Evolutionary conservation across 2,797 vertebrate genomes (phyloP).

Genomic region (Synaphobranchus kaupii): DNA sequence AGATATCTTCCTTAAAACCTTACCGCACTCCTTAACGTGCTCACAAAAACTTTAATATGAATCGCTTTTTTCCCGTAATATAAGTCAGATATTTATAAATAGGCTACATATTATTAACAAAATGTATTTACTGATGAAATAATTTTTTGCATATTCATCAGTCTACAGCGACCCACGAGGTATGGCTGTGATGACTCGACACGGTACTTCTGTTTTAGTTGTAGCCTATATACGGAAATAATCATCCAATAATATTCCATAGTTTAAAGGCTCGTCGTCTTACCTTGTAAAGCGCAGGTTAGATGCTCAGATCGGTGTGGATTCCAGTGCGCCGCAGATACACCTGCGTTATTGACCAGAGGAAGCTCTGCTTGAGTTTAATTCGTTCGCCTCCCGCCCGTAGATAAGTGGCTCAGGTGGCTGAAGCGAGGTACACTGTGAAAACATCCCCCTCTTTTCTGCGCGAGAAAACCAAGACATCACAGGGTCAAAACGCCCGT

Average conservation of each 20-base stretch:
- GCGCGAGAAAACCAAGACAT: slow-evolving; percentile 32
- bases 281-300: slow-evolving; percentile 49
- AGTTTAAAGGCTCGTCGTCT: neutral
- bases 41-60: neutral
- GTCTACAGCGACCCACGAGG: neutral
- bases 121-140: neutral
- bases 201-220: neutral
- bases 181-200: slow-evolving; percentile 7
- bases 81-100: neutral
- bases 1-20: neutral
- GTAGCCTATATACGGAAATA: neutral
- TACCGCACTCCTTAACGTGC: neutral
- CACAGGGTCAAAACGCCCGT: slow-evolving; percentile 40
- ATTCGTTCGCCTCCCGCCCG: slow-evolving; percentile 36
- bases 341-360: slow-evolving; percentile 38
- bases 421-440: slow-evolving; percentile 41
- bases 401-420: slow-evolving; percentile 44
- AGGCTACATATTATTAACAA: neutral
- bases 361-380: slow-evolving; percentile 37
- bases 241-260: neutral
- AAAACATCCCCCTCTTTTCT: slow-evolving; percentile 38
- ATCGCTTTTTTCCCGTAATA: neutral
- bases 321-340: slow-evolving; percentile 26
- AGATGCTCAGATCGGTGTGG: slow-evolving; percentile 36
- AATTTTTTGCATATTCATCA: neutral